These are phyloP conservation scores for Scelioninae gen. 2 DNA, from an alignment of 2,888 invertebrate genomes.

Conservation along the genomic window DNA sequence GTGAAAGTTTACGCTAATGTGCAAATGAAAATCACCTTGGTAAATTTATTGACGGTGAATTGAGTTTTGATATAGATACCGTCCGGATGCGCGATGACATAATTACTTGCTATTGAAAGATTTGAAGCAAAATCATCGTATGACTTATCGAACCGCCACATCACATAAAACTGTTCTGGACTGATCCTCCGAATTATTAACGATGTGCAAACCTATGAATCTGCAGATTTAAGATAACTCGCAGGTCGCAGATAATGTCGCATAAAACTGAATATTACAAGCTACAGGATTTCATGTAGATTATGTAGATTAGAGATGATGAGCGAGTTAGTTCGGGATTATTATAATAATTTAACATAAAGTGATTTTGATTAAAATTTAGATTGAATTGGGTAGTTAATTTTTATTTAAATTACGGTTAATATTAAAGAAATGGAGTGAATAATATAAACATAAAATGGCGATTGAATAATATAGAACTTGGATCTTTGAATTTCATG, in stretches of 20 bases:
- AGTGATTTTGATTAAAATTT: not conserved
- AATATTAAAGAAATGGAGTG: not conserved
- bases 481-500: too few relatives aligned
- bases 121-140: too few relatives aligned
- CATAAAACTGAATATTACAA: conserved; percentile 1
- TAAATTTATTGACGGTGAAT: not conserved
- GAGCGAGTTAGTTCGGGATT: not conserved
- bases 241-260: not conserved
- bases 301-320: conserved; percentile 3
- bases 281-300: conserved; percentile 1
- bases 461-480: too few relatives aligned
- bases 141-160: too few relatives aligned
- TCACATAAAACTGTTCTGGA: too few relatives aligned
- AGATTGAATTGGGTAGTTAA: too few relatives aligned
- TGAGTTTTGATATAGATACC: conserved; percentile 4
- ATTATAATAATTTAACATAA: not conserved
- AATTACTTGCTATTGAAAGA: too few relatives aligned
- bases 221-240: not conserved
- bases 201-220: not conserved
- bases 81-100: not conserved
- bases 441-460: too few relatives aligned
- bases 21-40: not conserved
- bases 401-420: too few relatives aligned
- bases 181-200: conserved; percentile 5
- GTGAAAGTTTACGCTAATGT: not conserved